A percentile compares a stretch with the other conserved stretches of the same genome.
phyloP scores from a whole-genome alignment of 2,113 vertebrate species.

The Ceyx margarethae region DNA sequence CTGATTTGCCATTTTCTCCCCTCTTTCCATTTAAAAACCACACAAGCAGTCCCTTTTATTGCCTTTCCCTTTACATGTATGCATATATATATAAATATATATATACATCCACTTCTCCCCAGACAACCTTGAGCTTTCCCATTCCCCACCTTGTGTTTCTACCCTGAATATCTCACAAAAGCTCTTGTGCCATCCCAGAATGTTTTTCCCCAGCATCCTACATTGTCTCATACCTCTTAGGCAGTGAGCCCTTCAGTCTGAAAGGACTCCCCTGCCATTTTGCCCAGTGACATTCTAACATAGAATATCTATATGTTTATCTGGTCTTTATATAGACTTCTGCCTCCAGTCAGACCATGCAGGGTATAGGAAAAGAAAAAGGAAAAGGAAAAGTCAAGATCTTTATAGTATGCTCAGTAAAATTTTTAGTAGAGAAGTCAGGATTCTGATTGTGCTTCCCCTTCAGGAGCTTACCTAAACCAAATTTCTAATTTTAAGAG shows the following conservation, averaged over 20 bases:
- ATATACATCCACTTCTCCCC: neutral
- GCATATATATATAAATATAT: no score
- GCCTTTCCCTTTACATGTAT: neutral
- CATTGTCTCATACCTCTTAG: fast-evolving
- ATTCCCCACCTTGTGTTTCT: neutral
- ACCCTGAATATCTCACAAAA: neutral
- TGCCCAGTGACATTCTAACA: neutral
- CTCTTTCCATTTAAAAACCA: neutral
- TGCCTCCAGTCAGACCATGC: neutral
- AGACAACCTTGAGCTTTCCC: neutral
- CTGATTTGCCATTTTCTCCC: neutral
- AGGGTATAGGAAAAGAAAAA: neutral
- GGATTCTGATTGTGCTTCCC: neutral
- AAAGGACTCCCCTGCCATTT: neutral
- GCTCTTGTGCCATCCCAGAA: neutral
- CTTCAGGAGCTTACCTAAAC: neutral
- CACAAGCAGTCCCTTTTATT: fast-evolving
- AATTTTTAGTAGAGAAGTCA: neutral
- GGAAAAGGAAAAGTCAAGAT: neutral
- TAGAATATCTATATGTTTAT: neutral
- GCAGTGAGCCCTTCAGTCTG: neutral
- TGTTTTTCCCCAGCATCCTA: neutral
- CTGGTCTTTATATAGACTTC: neutral
- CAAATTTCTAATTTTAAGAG: neutral
- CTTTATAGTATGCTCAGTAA: neutral